Percentiles rank a stretch among this genome's conserved stretches.
Conservation (phyloP, 1,140 invertebrate genomes). For the Drosophila neocordata region DNA sequence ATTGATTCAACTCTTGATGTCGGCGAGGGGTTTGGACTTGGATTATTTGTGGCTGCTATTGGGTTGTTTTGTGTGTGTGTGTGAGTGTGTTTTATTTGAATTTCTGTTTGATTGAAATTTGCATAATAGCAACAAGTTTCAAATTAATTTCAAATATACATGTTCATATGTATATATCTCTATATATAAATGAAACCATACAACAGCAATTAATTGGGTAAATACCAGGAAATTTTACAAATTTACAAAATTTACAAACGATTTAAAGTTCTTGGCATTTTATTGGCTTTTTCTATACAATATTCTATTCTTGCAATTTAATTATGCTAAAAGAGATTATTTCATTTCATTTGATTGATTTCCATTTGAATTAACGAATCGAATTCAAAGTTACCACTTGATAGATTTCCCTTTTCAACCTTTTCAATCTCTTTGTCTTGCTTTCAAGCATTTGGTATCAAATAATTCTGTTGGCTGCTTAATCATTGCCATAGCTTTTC, state of each 20-base stretch:
- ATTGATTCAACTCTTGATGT: conserved; percentile 39
- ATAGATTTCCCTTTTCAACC: conserved; percentile 1
- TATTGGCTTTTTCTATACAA: not conserved
- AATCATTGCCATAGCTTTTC: not conserved
- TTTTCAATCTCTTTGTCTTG: not conserved
- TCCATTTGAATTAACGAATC: conserved; percentile 3
- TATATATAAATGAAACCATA: not conserved
- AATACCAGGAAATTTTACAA: not conserved
- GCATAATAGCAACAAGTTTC: conserved; percentile 41
- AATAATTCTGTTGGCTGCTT: not conserved
- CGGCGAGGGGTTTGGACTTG: not conserved
- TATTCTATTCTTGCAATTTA: not conserved
- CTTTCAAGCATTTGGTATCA: not conserved
- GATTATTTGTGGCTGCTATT: too few relatives aligned
- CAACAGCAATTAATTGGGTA: conserved; percentile 5
- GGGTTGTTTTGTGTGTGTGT: not conserved
- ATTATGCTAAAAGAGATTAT: not conserved
- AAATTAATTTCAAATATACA: conserved; percentile 7
- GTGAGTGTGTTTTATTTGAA: not conserved
- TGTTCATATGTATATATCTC: too few relatives aligned
- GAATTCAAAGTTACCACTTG: conserved; percentile 7
- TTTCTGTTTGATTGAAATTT: conserved; percentile 44
- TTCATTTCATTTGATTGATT: not conserved
- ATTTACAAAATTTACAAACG: not conserved
- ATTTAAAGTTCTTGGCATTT: not conserved